Percentiles rank a stretch among this genome's conserved stretches.
Evolutionary conservation across 2,797 vertebrate genomes (phyloP).

Genomic region (Manis pentadactyla): DNA sequence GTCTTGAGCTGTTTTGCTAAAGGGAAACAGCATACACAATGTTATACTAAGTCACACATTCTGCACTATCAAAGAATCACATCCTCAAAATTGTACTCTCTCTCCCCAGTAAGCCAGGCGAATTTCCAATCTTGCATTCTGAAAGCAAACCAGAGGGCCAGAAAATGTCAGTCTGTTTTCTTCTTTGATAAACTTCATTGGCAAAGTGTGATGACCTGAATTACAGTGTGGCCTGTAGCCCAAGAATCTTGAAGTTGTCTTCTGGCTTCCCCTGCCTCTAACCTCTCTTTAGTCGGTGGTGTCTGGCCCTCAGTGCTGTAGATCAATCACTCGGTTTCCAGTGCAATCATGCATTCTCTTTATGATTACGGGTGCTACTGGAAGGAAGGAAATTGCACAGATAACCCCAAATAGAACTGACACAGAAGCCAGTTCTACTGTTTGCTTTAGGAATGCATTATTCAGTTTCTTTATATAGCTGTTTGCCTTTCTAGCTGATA

Average conservation of each 20-base stretch:
- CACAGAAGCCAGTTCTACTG: not conserved
- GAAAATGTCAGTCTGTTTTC: constrained; percentile 59
- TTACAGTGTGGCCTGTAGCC: constrained; percentile 48
- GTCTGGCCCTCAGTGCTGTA: not conserved
- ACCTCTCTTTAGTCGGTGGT: not conserved
- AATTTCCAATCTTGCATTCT: not conserved
- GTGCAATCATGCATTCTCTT: constrained; percentile 32
- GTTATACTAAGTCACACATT: not conserved
- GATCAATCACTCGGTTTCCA: constrained; percentile 22
- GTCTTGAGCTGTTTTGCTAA: constrained; percentile 42
- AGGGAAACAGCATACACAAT: not conserved
- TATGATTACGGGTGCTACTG: not conserved
- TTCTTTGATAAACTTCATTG: constrained; percentile 77
- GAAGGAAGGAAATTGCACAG: not conserved
- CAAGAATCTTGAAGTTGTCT: constrained; percentile 38
- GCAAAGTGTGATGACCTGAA: constrained; percentile 63
- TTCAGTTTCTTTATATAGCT: constrained; percentile 55
- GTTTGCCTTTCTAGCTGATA: constrained; percentile 44
- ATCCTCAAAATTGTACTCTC: not conserved
- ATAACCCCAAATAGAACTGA: constrained; percentile 50
- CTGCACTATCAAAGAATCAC: not conserved
- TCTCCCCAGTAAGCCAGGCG: not conserved
- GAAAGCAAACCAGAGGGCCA: constrained; percentile 35
- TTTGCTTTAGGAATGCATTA: constrained; percentile 53
- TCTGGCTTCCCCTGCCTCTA: not conserved